These are phyloP conservation scores for Ceratothoa steindachneri DNA, from an alignment of 2,888 invertebrate species.

Conservation along the genomic window DNA sequence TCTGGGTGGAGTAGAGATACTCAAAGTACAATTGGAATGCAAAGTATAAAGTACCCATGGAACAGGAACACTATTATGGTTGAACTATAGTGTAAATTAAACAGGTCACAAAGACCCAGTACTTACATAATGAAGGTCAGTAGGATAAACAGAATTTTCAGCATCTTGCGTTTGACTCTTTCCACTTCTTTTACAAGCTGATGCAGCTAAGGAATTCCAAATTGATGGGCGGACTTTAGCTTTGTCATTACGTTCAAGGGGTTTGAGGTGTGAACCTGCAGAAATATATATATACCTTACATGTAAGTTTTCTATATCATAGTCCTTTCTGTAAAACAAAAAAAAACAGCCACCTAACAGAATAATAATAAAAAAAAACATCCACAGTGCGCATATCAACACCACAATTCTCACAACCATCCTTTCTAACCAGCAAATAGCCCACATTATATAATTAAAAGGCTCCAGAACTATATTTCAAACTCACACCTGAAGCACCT, in stretches of 20 bases:
- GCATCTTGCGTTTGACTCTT: conserved; percentile 29
- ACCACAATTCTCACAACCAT: too few species aligned
- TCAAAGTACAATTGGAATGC: too few species aligned
- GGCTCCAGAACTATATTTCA: too few species aligned
- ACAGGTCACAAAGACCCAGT: not conserved
- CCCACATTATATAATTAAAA: too few species aligned
- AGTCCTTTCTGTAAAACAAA: too few species aligned
- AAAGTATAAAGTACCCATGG: too few species aligned
- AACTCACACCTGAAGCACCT: too few species aligned
- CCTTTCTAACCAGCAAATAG: too few species aligned
- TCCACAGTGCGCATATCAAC: too few species aligned
- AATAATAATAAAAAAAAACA: not conserved
- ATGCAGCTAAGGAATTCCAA: conserved; percentile 44
- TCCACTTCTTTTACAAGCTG: conserved; percentile 35
- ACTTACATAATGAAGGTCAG: conserved; percentile 45
- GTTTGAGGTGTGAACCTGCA: conserved; percentile 42
- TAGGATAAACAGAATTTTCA: conserved; percentile 46
- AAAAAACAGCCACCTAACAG: too few species aligned
- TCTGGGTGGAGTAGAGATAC: not conserved
- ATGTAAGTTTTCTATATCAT: not conserved
- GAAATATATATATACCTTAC: not conserved
- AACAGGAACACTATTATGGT: too few species aligned
- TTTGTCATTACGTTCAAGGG: conserved; percentile 40
- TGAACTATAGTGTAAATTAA: too few species aligned
- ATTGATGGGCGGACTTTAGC: conserved; percentile 36